Evolutionary conservation across 2,113 vertebrate species (phyloP).

Genomic region (Enhydra lutris): DNA sequence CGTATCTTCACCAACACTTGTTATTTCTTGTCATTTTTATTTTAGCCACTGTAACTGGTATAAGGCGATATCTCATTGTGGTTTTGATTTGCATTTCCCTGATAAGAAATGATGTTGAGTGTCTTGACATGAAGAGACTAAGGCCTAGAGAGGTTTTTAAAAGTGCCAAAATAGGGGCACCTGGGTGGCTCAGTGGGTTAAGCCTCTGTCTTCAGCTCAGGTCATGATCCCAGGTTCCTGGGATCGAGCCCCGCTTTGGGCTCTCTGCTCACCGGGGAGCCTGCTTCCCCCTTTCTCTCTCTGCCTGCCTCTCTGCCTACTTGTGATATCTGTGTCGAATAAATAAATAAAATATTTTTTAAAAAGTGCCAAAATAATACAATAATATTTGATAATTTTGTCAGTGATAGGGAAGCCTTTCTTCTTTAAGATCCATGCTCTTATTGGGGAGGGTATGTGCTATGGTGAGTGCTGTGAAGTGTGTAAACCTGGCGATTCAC

Average conservation of each 20-base stretch:
- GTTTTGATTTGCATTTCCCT: not conserved
- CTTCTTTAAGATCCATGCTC: not conserved
- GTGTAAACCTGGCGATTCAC: too few species aligned
- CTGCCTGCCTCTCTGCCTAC: too few species aligned
- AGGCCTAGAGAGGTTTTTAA: not conserved
- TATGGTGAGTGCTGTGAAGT: too few species aligned
- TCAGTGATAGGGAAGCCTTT: not conserved
- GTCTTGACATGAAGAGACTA: not conserved
- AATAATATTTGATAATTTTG: not conserved
- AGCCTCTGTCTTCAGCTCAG: too few species aligned
- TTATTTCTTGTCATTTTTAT: not conserved
- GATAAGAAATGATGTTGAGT: not conserved
- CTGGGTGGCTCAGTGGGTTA: too few species aligned
- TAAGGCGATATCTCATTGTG: not conserved
- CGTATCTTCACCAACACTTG: not conserved
- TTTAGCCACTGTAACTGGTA: not conserved
- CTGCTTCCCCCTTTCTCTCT: too few species aligned
- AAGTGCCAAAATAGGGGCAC: not conserved
- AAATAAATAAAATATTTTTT: not conserved
- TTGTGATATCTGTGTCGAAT: too few species aligned
- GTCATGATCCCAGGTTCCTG: too few species aligned
- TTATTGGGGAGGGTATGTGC: too few species aligned
- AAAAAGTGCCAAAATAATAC: not conserved
- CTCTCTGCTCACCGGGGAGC: too few species aligned
- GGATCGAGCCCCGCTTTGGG: too few species aligned